These are phyloP conservation scores for Zaprionus ornatus DNA, from an alignment of 1,140 invertebrate genomes.

Conservation along the genomic window DNA sequence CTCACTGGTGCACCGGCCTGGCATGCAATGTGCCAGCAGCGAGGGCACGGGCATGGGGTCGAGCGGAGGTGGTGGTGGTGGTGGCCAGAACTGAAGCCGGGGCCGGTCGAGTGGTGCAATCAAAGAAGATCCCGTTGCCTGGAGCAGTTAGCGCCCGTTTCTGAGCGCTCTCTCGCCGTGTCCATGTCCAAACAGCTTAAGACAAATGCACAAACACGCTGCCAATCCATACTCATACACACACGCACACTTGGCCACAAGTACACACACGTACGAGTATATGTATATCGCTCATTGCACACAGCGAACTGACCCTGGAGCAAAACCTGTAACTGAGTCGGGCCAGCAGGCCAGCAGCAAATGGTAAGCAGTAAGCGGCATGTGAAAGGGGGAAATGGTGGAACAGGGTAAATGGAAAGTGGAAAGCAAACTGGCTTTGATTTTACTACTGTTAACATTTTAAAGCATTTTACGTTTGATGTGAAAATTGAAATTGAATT, in stretches of 20 bases:
- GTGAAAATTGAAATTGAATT: conserved; percentile 74
- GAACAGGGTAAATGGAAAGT: not conserved
- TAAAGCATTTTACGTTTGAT: conserved; percentile 57
- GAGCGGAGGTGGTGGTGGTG: not conserved
- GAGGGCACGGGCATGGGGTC: not conserved
- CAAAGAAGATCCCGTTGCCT: conserved; percentile 67
- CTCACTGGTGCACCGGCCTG: conserved; percentile 19
- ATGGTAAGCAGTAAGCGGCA: not conserved
- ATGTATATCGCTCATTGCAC: conserved; percentile 11
- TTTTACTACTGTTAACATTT: conserved; percentile 52
- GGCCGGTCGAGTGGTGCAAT: conserved; percentile 50
- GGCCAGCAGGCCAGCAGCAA: conserved; percentile 13
- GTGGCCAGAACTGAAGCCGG: not conserved
- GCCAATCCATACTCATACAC: conserved; percentile 9
- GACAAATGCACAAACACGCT: conserved; percentile 59
- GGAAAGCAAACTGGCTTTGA: conserved; percentile 51
- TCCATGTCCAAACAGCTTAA: conserved; percentile 59
- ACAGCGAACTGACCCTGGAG: conserved; percentile 61
- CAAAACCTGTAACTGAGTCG: conserved; percentile 61
- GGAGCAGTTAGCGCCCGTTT: conserved; percentile 57
- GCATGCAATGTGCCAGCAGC: conserved; percentile 1
- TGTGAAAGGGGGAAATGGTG: not conserved
- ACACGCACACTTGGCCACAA: conserved; percentile 19
- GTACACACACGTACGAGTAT: conserved; percentile 28
- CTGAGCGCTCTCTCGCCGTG: conserved; percentile 30